Evolutionary conservation across 2,113 vertebrate species (phyloP).

Genomic region (Nothobranchius furzeri): DNA sequence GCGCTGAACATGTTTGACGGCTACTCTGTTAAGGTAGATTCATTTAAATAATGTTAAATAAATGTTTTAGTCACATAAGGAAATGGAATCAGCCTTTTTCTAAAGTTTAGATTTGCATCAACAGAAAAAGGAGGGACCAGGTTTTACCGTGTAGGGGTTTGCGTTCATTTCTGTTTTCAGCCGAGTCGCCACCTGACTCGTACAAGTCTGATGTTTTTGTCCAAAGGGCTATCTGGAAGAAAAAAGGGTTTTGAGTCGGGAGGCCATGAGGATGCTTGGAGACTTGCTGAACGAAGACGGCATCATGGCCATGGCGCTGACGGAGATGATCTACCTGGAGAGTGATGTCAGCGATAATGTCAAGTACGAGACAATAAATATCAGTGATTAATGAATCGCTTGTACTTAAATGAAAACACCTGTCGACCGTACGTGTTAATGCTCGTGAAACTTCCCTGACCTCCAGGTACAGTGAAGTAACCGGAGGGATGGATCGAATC

Average conservation of each 20-base stretch:
- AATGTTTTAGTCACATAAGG: too few species aligned
- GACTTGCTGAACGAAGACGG: slow-evolving; percentile 71
- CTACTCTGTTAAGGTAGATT: slow-evolving; percentile 45
- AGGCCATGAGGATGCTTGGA: slow-evolving; percentile 69
- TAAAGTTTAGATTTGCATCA: too few species aligned
- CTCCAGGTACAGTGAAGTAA: slow-evolving; percentile 68
- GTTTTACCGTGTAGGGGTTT: too few species aligned
- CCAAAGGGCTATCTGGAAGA: neutral
- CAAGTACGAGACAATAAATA: too few species aligned
- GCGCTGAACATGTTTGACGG: slow-evolving; percentile 23
- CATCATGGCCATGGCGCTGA: slow-evolving; percentile 58
- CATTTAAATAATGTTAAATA: neutral
- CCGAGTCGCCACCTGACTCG: too few species aligned
- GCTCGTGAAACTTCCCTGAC: slow-evolving; percentile 21
- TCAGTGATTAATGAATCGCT: too few species aligned
- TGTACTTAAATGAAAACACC: too few species aligned
- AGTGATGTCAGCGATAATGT: slow-evolving; percentile 42
- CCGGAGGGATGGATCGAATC: slow-evolving; percentile 61
- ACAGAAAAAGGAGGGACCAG: too few species aligned
- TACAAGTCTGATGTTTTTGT: too few species aligned
- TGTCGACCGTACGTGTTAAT: too few species aligned
- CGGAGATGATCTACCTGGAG: slow-evolving; percentile 58
- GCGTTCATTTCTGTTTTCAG: neutral
- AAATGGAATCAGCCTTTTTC: too few species aligned
- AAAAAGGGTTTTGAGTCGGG: slow-evolving; percentile 40